Evolutionary conservation across 2,113 vertebrate species (phyloP), one percentile per base, ranked within the genome.

Genomic region (Tretioscincus oriximinensis): DNA sequence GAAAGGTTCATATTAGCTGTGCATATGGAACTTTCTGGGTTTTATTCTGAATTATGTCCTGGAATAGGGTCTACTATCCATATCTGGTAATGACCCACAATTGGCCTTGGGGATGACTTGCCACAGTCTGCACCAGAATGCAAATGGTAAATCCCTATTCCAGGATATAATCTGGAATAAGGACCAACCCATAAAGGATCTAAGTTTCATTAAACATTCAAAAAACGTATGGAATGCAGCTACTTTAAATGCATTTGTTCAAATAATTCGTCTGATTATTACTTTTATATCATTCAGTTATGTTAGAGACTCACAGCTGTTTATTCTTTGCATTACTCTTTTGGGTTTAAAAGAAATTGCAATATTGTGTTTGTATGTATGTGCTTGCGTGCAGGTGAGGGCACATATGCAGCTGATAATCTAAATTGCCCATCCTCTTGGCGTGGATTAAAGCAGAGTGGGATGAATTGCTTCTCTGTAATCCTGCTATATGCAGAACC

Each of bases 401-500:
- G 58, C 1, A 86, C 60, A 90, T 87, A 76, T 58, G 51, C 24
- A 64, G 81, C 83, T 88, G 85, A 87, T 84, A 91, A 88, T 88
- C 72, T 90, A 88, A 90, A 92, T 90, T 91, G 81, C 65, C 77
- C 69, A 85, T 91, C 87, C 84, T 87, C 84, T 89, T 92, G 87
- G 78, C 89, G 82, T 6, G 90, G 91, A 92, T 92, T 92, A 92
- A 93, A 90, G 87, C 73, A 90, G 77, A 91, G 77, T 83, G 85
- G 68, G 76, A 83, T 85, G 86, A 92, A 89, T 88, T 88, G 82
- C 88, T 91, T 90, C 87, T 78, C 85, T 63, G 54, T 93, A 92
- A 93, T 93, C 89, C 90, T 93, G 28, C 90, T 93, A 92, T 91
- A 92, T 92, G 91, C 90, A 93, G 83, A 91, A 91, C 77, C 51